These are phyloP conservation scores for Leptura quadrifasciata DNA, from an alignment of 2,888 invertebrate genomes.

Conservation along the genomic window DNA sequence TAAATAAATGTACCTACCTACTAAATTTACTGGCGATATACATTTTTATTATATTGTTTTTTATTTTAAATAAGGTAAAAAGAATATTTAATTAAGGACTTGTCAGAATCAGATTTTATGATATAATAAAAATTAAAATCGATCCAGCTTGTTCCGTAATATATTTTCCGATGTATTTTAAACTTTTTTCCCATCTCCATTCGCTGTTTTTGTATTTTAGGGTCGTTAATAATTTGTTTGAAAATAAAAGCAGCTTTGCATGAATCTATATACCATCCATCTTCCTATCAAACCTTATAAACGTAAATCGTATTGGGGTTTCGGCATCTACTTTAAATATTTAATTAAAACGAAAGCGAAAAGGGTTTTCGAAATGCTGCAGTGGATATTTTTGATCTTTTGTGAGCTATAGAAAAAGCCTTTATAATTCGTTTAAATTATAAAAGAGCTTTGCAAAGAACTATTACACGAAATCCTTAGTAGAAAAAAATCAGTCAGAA, in stretches of 20 bases:
- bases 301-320: slow-evolving; percentile 36
- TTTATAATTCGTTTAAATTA: slow-evolving; percentile 55
- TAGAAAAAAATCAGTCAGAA: slow-evolving; percentile 36
- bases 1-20: background rate
- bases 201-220: slow-evolving; percentile 24
- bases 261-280: slow-evolving; percentile 36
- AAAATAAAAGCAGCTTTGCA: slow-evolving; percentile 39
- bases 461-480: slow-evolving; percentile 24
- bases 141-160: slow-evolving; percentile 27
- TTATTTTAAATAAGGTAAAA: slow-evolving; percentile 10
- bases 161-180: slow-evolving; percentile 31
- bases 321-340: slow-evolving; percentile 46
- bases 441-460: slow-evolving; percentile 47
- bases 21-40: background rate
- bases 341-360: slow-evolving; percentile 53
- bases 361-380: slow-evolving; percentile 49
- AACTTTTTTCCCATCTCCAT: slow-evolving; percentile 26
- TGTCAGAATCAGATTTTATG: slow-evolving; percentile 26
- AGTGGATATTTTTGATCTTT: slow-evolving; percentile 55
- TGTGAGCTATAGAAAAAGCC: slow-evolving; percentile 47
- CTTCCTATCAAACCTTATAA: slow-evolving; percentile 36
- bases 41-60: background rate
- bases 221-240: slow-evolving; percentile 38
- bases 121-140: slow-evolving; percentile 26
- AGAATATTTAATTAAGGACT: slow-evolving; percentile 29